phyloP scores from a whole-genome alignment of 2,888 invertebrate genomes.

The Hydriomena furcata region DNA sequence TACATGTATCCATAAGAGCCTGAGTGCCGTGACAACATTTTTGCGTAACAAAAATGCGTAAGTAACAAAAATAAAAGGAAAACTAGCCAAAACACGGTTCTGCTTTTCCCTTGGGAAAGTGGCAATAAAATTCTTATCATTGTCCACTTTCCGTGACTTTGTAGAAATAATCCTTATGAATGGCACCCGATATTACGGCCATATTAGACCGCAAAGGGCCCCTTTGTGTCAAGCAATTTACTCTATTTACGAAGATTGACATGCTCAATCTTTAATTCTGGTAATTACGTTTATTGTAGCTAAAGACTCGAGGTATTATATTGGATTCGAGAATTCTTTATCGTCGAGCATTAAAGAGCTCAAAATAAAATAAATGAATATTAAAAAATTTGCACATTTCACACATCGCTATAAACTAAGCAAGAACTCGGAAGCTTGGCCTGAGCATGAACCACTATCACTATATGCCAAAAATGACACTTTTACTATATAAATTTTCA shows the following conservation, averaged over 20 bases:
- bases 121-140: constrained; percentile 22
- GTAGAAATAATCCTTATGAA: constrained; percentile 21
- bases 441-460: too few relatives aligned
- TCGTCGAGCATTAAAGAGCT: too few relatives aligned
- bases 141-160: constrained; percentile 18
- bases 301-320: background rate
- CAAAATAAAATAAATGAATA: too few relatives aligned
- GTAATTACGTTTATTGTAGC: constrained; percentile 7
- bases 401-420: too few relatives aligned
- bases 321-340: too few relatives aligned
- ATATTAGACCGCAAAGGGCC: constrained; percentile 8
- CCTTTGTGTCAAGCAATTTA: constrained; percentile 22
- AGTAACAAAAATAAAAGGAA: constrained; percentile 2
- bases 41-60: constrained; percentile 3
- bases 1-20: too few relatives aligned
- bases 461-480: too few relatives aligned
- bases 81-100: constrained; percentile 13
- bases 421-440: too few relatives aligned
- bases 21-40: too few relatives aligned
- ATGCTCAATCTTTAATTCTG: constrained; percentile 2
- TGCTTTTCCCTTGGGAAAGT: constrained; percentile 16
- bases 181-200: constrained; percentile 8
- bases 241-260: constrained; percentile 7
- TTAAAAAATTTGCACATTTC: too few relatives aligned
- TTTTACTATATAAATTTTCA: too few relatives aligned